Conservation (phyloP, 2,888 invertebrate species). For the Rambutsinella grinnellia region DNA sequence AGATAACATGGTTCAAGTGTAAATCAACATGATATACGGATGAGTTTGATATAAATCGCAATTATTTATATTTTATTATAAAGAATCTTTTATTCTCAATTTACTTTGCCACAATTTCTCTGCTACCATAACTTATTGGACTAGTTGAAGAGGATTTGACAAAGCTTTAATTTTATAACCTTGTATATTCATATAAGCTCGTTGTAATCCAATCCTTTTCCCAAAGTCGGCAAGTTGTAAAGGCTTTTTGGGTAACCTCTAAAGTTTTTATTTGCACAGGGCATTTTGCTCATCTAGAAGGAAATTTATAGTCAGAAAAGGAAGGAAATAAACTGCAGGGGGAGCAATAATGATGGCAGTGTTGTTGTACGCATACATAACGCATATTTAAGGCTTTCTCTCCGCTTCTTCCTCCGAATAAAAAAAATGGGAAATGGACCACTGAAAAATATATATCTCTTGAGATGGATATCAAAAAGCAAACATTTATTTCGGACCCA, state of each 20-base stretch:
- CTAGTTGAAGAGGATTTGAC: no score
- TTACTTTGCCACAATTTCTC: no score
- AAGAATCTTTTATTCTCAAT: no score
- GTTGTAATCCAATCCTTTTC: no score
- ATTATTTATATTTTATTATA: no score
- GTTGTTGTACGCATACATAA: background rate
- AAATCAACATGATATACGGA: background rate
- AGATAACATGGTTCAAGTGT: conserved; percentile 34
- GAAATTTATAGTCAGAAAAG: background rate
- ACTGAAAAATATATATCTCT: background rate
- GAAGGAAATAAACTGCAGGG: background rate
- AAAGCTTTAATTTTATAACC: no score
- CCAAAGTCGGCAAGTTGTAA: no score
- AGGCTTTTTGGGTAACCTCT: no score
- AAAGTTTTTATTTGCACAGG: background rate
- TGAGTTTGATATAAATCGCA: no score
- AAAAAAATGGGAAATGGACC: background rate
- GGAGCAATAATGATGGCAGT: background rate
- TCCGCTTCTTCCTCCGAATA: background rate
- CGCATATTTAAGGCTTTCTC: background rate
- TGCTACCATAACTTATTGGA: no score
- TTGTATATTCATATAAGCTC: no score
- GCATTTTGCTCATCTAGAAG: background rate
- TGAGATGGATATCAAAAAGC: no score
- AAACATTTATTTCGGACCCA: conserved; percentile 10